Evolutionary conservation across 2,113 vertebrate genomes (phyloP), one percentile per base, ranked within the genome.

Genomic region (Forbesichthys papilliferus): DNA sequence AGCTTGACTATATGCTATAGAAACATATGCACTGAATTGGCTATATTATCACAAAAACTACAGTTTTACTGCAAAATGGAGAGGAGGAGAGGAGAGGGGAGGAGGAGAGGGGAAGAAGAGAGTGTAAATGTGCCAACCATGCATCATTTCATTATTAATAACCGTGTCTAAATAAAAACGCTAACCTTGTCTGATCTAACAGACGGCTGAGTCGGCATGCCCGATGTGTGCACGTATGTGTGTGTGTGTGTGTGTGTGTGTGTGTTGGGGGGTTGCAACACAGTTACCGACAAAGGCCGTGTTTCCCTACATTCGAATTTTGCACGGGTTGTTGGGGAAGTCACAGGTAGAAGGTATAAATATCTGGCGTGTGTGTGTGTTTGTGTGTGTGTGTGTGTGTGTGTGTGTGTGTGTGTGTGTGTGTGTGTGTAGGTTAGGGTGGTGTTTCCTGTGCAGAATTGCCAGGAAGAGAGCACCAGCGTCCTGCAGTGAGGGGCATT

Each of bases 141-240:
- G 88, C 89, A 87, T 90, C 87, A 89, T 89, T 90, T 87, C 87
- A 91, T 92, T 92, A 92, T 93, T 92, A 92, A 92, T 93, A 85
- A 81, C 88, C 65, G 47, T 83, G 89, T 84, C 87, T 73, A 84
- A 83, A 85, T 89, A 89, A 92, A 92, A 92, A 91, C 80, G 89
- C 91, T 86, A 90, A 91, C 87, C 89, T 89, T 91, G 89, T 92
- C 90, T 80, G 82, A 91, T 92, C 86, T 86, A 89, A 89, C 68
- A 77, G 90, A 89, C 85, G 85, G 86, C 88, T 90, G 89, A 86
- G 61, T 87, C 71, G 87, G 82, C 83, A 88, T 74, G 73, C 75
- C 64, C 34, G 49, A 62, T 61, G 68, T 70, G 71, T 79, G 71
- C 42, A 70, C 69, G 36, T 1, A 7, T 42, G 36, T 42, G 36